Evolutionary conservation across 1,140 invertebrate genomes (phyloP).

Genomic region (Subanguina moxae): DNA sequence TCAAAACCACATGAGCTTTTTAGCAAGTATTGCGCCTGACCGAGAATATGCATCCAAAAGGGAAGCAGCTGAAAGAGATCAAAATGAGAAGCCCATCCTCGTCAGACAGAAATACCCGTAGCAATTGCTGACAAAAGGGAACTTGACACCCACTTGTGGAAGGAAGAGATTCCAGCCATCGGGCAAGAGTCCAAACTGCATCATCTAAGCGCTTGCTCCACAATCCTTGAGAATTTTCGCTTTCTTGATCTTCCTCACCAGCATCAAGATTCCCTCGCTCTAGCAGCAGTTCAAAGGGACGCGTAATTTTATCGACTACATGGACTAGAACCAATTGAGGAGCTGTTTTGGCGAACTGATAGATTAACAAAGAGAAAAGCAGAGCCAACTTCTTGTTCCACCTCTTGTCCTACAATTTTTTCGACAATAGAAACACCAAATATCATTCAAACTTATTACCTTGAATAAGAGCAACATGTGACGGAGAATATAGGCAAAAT

Average conservation of each 20-base stretch:
- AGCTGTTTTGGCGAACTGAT: slow-evolving; percentile 15
- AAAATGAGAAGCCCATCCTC: not conserved
- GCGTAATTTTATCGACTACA: slow-evolving; percentile 12
- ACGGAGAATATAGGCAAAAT: slow-evolving; percentile 10
- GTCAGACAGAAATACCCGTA: not conserved
- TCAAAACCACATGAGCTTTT: not conserved
- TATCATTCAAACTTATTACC: not conserved
- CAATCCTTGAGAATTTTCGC: not conserved
- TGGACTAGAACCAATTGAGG: slow-evolving; percentile 14
- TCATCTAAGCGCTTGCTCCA: slow-evolving; percentile 18
- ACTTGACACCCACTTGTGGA: not conserved
- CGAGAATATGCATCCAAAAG: slow-evolving; percentile 10
- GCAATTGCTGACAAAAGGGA: slow-evolving; percentile 8
- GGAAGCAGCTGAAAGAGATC: not conserved
- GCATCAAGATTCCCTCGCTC: slow-evolving; percentile 6
- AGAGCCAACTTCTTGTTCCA: slow-evolving; percentile 4
- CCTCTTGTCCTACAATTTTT: not conserved
- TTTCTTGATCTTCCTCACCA: not conserved
- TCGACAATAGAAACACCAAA: no score
- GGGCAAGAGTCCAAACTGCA: slow-evolving; percentile 12
- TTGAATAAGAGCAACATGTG: slow-evolving; percentile 6
- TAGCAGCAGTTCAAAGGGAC: slow-evolving; percentile 25
- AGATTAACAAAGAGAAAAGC: not conserved
- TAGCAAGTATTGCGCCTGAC: not conserved
- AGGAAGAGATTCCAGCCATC: slow-evolving; percentile 22